phyloP scores from a whole-genome alignment of 2,113 vertebrate species.

The Telmatochromis brachygnathus region DNA sequence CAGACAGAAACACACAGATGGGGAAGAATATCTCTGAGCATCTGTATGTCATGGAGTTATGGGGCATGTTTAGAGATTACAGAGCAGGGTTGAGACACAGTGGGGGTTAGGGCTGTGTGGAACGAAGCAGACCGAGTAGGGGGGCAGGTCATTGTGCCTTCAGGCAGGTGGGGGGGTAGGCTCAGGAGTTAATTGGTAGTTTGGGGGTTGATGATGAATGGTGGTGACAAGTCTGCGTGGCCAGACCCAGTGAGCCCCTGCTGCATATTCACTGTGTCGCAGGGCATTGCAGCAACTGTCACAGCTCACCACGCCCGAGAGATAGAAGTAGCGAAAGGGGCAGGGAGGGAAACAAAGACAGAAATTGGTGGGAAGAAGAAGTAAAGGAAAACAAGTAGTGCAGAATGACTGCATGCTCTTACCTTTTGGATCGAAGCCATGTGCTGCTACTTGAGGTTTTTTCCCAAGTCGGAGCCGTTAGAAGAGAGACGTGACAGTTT shows the following conservation, averaged over 20 bases:
- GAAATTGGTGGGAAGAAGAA: neutral
- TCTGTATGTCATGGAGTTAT: slow-evolving; percentile 51
- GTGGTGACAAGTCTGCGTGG: slow-evolving; percentile 63
- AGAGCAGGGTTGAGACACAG: slow-evolving; percentile 9
- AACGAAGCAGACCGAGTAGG: slow-evolving; percentile 11
- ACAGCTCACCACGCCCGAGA: slow-evolving; percentile 8
- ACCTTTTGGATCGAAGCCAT: neutral
- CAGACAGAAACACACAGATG: slow-evolving; percentile 30
- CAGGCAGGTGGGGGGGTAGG: slow-evolving; percentile 55
- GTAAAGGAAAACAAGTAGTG: neutral
- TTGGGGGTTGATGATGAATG: slow-evolving; percentile 65
- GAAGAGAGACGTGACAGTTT: neutral
- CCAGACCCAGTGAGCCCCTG: slow-evolving; percentile 56
- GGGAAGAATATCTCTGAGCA: slow-evolving; percentile 48
- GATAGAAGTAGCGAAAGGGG: neutral
- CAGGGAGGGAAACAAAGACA: neutral
- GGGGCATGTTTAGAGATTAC: slow-evolving; percentile 50
- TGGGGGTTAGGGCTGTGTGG: slow-evolving; percentile 41
- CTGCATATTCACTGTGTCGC: slow-evolving; percentile 66
- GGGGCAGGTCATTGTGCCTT: slow-evolving; percentile 55
- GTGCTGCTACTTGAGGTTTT: neutral
- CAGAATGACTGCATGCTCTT: neutral
- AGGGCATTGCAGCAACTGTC: slow-evolving; percentile 59
- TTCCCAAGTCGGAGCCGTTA: neutral
- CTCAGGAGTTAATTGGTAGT: slow-evolving; percentile 73